A percentile compares a stretch with the other conserved stretches of the same genome.
phyloP scores from a whole-genome alignment of 2,888 invertebrate genomes.

The Eupithecia dodoneata region DNA sequence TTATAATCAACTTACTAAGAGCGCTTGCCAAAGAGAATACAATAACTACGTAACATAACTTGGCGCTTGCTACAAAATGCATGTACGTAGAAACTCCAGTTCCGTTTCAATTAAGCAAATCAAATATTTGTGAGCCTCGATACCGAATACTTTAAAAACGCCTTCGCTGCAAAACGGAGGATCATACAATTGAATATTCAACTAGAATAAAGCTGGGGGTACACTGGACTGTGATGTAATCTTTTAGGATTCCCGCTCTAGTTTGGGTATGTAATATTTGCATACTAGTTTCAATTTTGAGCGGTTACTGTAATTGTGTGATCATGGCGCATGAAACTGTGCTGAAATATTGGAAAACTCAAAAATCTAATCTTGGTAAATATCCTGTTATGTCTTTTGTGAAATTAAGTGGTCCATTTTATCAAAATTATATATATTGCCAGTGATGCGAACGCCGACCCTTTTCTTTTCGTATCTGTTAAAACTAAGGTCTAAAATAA shows the following conservation, averaged over 20 bases:
- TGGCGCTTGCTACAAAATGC: conserved; percentile 4
- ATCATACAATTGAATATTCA: conserved; percentile 41
- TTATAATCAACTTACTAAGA: background rate
- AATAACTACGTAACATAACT: no score
- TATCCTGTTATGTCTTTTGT: no score
- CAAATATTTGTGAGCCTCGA: conserved; percentile 31
- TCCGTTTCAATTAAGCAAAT: conserved; percentile 24
- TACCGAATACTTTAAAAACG: conserved; percentile 37
- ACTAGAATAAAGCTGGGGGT: conserved; percentile 16
- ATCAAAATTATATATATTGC: background rate
- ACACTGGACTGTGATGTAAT: background rate
- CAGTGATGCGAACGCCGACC: background rate
- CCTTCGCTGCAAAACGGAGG: conserved; percentile 27
- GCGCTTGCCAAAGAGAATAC: background rate
- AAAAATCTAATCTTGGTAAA: no score
- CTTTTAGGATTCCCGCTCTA: background rate
- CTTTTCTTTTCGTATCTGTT: background rate
- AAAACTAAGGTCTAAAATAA: background rate
- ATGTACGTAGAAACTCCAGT: background rate
- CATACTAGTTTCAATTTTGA: background rate
- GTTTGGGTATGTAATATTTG: background rate
- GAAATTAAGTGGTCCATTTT: no score
- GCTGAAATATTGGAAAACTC: no score
- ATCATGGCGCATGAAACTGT: no score
- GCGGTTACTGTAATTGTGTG: background rate